Conservation (phyloP, 1,140 invertebrate genomes). For the Luehdorfia chinensis region DNA sequence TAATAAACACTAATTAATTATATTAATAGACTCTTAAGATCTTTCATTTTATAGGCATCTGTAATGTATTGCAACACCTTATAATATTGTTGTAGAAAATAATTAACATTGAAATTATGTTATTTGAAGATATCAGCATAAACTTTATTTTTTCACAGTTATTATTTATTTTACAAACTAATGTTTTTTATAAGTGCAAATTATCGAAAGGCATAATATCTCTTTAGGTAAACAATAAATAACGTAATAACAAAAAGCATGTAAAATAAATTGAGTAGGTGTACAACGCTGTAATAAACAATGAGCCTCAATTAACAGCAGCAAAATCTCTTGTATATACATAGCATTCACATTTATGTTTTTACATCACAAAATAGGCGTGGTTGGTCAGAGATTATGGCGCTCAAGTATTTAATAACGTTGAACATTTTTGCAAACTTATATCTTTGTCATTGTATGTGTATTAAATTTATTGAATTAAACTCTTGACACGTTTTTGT, state of each 20-base stretch:
- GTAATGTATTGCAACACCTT: slow-evolving; percentile 18
- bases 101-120: slow-evolving; percentile 21
- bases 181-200: neutral
- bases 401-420: neutral
- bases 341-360: slow-evolving; percentile 13
- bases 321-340: neutral
- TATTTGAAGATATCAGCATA: slow-evolving; percentile 10
- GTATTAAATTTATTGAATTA: too few species aligned
- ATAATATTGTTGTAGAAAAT: slow-evolving; percentile 18
- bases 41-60: slow-evolving; percentile 13
- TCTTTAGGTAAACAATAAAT: neutral
- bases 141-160: slow-evolving; percentile 14
- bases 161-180: neutral
- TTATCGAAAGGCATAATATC: neutral
- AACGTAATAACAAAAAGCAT: slow-evolving; percentile 1
- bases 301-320: neutral
- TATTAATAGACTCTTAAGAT: neutral
- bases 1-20: slow-evolving; percentile 10
- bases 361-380: neutral
- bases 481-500: too few species aligned
- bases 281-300: neutral
- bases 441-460: too few species aligned
- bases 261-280: neutral
- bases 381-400: neutral
- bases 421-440: too few species aligned